Percentiles rank a stretch among this genome's conserved stretches.
phyloP scores from a whole-genome alignment of 2,888 invertebrate species.

The Galerucella nymphaeae region DNA sequence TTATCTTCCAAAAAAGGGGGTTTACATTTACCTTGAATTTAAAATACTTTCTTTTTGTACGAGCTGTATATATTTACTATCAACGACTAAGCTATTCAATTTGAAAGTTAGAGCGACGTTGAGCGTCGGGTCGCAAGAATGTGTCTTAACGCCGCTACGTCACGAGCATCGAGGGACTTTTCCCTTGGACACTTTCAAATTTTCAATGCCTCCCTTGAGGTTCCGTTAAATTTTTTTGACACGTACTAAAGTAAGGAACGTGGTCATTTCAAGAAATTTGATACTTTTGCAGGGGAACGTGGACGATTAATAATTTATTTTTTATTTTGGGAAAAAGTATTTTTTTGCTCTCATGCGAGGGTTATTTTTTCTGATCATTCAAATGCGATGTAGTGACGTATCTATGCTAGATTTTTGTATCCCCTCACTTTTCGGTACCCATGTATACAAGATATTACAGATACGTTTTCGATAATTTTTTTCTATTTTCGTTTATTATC shows the following conservation, averaged over 20 bases:
- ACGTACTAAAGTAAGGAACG: conserved; percentile 65
- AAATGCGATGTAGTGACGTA: not conserved
- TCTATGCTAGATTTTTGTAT: too few relatives aligned
- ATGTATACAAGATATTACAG: too few relatives aligned
- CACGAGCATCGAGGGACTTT: conserved; percentile 63
- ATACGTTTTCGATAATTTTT: too few relatives aligned
- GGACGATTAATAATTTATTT: conserved; percentile 51
- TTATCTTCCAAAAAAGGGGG: not conserved
- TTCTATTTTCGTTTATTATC: too few relatives aligned
- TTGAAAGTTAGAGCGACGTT: conserved; percentile 26
- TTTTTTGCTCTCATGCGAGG: conserved; percentile 12
- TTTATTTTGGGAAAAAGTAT: conserved; percentile 40
- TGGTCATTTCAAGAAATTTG: conserved; percentile 63
- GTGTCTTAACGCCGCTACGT: conserved; percentile 53
- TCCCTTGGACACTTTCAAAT: conserved; percentile 66
- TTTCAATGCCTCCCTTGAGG: conserved; percentile 64
- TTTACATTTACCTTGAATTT: not conserved
- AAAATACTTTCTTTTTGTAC: too few relatives aligned
- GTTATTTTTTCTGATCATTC: not conserved
- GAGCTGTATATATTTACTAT: not conserved
- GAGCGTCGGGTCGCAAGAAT: conserved; percentile 44
- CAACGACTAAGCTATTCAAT: conserved; percentile 25
- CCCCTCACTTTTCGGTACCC: too few relatives aligned
- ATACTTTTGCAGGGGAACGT: conserved; percentile 51
- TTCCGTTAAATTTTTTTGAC: conserved; percentile 67